These are phyloP conservation scores for Heliconius nattereri DNA, from an alignment of 1,140 invertebrate species.

Conservation along the genomic window DNA sequence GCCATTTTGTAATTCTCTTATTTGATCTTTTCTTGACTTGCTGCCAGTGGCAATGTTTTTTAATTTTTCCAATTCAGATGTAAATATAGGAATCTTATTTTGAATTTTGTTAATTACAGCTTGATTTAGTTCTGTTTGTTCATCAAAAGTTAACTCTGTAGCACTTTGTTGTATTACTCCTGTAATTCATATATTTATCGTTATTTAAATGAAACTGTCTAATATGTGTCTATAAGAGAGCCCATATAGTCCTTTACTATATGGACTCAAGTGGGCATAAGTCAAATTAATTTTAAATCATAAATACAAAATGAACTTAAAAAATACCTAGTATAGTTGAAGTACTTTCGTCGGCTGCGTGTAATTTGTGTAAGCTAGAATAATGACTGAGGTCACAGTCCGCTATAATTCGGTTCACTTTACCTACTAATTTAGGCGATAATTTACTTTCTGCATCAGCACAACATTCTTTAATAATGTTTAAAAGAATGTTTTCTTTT, in stretches of 20 bases:
- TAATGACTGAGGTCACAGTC: conserved; percentile 66
- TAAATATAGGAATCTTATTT: conserved; percentile 58
- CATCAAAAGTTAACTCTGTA: conserved; percentile 63
- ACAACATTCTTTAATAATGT: conserved; percentile 67
- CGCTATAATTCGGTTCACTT: conserved; percentile 71
- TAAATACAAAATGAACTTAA: conserved; percentile 18
- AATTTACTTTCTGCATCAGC: conserved; percentile 53
- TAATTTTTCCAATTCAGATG: conserved; percentile 57
- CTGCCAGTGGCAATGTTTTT: conserved; percentile 45
- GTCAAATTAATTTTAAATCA: neutral
- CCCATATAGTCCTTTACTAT: too few species aligned
- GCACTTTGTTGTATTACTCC: conserved; percentile 61
- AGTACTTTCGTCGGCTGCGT: conserved; percentile 69
- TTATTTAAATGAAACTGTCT: too few species aligned
- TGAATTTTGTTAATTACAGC: conserved; percentile 66
- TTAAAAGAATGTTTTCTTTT: conserved; percentile 64
- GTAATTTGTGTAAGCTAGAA: conserved; percentile 69
- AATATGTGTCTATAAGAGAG: neutral
- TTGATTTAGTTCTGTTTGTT: conserved; percentile 67
- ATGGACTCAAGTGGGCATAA: too few species aligned
- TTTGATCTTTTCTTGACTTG: conserved; percentile 48
- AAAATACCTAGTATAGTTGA: conserved; percentile 61
- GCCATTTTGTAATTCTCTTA: conserved; percentile 59
- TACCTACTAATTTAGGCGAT: conserved; percentile 57
- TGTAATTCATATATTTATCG: conserved; percentile 41